Evolutionary conservation across 2,797 vertebrate genomes (phyloP).

Genomic region (Holocentrus rufus): DNA sequence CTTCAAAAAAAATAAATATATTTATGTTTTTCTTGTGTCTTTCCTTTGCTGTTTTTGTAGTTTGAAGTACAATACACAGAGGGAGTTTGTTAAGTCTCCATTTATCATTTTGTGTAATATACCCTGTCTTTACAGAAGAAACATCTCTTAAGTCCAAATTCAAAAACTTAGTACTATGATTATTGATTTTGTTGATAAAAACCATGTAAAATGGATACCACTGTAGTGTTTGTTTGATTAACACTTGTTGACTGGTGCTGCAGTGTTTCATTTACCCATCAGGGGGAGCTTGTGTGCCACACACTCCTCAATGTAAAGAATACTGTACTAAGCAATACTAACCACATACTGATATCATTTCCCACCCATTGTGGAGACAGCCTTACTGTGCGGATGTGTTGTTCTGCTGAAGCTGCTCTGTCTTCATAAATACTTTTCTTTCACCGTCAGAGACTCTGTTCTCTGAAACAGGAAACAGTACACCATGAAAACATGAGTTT

Average conservation of each 20-base stretch:
- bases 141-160: too few species aligned
- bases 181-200: slow-evolving; percentile 12
- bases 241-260: slow-evolving; percentile 23
- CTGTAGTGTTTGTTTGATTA: slow-evolving; percentile 11
- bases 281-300: slow-evolving; percentile 51
- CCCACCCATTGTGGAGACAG: neutral
- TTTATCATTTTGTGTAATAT: neutral
- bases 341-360: neutral
- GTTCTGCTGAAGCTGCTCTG: too few species aligned
- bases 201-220: neutral
- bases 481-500: neutral
- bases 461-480: slow-evolving; percentile 1
- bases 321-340: too few species aligned
- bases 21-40: slow-evolving; percentile 74
- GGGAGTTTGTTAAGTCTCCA: too few species aligned
- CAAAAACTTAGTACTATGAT: too few species aligned
- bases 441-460: neutral
- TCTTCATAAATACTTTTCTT: neutral
- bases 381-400: too few species aligned
- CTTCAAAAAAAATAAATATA: slow-evolving; percentile 76
- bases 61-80: neutral
- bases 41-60: neutral
- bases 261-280: slow-evolving; percentile 39
- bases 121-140: too few species aligned
- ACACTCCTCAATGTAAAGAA: neutral